Conservation (phyloP, 2,113 vertebrate species). For the Pachyramphus minor region DNA sequence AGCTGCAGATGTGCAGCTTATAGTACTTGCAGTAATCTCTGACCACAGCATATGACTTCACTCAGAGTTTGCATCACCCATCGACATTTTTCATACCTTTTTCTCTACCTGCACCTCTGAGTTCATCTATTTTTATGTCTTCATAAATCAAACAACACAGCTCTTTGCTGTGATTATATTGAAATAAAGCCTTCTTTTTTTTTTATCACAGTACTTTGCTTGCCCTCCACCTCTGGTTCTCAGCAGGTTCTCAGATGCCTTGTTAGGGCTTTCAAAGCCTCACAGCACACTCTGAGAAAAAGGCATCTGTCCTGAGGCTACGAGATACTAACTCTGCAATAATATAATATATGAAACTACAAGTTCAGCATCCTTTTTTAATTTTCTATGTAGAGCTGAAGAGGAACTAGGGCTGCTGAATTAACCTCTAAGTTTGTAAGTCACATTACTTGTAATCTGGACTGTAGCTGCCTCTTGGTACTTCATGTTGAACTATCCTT, state of each 20-base stretch:
- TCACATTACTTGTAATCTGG: slow-evolving; percentile 8
- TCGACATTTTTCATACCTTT: neutral
- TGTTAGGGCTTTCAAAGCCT: slow-evolving; percentile 26
- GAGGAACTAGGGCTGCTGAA: neutral
- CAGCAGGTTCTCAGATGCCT: slow-evolving; percentile 28
- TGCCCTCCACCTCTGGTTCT: slow-evolving; percentile 47
- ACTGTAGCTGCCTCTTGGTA: neutral
- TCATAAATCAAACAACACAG: slow-evolving; percentile 55
- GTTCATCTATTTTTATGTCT: slow-evolving; percentile 43
- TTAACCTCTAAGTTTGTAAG: slow-evolving; percentile 26
- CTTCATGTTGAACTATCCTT: neutral
- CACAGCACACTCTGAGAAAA: neutral
- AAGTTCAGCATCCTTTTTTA: slow-evolving; percentile 6
- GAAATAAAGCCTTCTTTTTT: slow-evolving; percentile 30
- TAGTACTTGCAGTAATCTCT: neutral
- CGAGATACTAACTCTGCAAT: neutral
- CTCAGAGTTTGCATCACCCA: neutral
- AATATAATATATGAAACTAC: slow-evolving; percentile 15
- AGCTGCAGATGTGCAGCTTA: neutral
- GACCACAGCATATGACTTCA: neutral
- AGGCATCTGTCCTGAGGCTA: slow-evolving; percentile 1
- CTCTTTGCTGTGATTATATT: slow-evolving; percentile 17
- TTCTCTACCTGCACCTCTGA: neutral
- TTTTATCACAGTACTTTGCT: neutral
- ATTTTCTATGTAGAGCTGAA: slow-evolving; percentile 11